These are phyloP conservation scores for Pseudopodoces humilis DNA, from an alignment of 2,113 vertebrate species.

Conservation along the genomic window DNA sequence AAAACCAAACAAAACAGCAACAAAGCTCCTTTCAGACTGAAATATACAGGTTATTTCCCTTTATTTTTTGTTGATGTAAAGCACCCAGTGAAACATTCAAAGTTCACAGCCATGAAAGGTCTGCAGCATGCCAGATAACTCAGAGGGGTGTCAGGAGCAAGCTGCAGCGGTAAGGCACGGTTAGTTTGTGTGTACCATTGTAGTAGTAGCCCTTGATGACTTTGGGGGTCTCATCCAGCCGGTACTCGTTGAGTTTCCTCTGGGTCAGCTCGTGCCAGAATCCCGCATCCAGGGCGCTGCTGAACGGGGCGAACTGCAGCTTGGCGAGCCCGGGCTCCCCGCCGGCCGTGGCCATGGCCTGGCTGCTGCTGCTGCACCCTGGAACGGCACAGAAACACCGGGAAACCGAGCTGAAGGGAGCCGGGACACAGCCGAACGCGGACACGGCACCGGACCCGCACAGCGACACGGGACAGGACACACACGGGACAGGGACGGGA, in stretches of 20 bases:
- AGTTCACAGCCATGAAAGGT: not conserved
- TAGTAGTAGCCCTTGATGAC: conserved; percentile 92
- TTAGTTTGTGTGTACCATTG: conserved; percentile 79
- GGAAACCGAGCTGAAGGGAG: not conserved
- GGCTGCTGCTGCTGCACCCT: not conserved
- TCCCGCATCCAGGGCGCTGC: conserved; percentile 91
- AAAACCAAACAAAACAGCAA: conserved; percentile 52
- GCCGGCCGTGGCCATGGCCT: conserved; percentile 71
- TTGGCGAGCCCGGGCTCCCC: conserved; percentile 57
- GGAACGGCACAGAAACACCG: not conserved
- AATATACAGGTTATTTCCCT: not conserved
- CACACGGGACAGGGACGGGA: too few relatives aligned
- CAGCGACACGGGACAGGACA: not conserved
- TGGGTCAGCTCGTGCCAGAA: conserved; percentile 98
- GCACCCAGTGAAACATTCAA: not conserved
- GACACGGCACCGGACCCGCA: not conserved
- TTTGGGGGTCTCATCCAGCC: conserved; percentile 89
- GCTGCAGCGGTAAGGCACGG: fast-evolving
- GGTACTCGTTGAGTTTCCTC: conserved; percentile 92
- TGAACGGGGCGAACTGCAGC: conserved; percentile 94
- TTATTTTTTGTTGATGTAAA: not conserved
- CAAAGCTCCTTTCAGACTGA: not conserved
- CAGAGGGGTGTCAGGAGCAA: not conserved
- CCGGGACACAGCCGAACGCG: not conserved
- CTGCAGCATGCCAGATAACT: fast-evolving